Evolutionary conservation across 1,140 invertebrate species (phyloP).

Genomic region (Amphibalanus amphitrite): DNA sequence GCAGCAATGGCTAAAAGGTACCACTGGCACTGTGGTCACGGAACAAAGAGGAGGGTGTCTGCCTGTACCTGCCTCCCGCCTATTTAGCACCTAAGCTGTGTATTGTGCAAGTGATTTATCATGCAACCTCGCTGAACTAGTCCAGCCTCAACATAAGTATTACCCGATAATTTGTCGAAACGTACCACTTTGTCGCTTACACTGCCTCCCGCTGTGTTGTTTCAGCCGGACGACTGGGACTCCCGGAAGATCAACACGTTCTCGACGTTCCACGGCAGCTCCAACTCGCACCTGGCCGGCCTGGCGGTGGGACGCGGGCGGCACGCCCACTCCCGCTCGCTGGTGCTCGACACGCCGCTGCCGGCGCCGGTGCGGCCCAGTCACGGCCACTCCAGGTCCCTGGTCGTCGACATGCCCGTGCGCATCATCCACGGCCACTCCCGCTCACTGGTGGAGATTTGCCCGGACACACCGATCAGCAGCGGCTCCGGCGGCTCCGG

Average conservation of each 20-base stretch:
- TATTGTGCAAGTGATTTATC: too few species aligned
- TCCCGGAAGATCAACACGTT: slow-evolving; percentile 25
- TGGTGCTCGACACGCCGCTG: slow-evolving; percentile 11
- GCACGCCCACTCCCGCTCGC: slow-evolving; percentile 10
- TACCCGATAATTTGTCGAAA: too few species aligned
- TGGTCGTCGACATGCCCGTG: slow-evolving; percentile 9
- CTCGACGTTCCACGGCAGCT: slow-evolving; percentile 24
- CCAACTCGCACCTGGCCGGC: slow-evolving; percentile 2
- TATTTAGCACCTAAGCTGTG: too few species aligned
- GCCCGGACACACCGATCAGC: slow-evolving; percentile 9
- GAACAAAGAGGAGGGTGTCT: too few species aligned
- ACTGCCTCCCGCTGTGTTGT: too few species aligned
- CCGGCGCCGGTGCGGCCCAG: slow-evolving; percentile 5
- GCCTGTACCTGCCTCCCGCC: too few species aligned
- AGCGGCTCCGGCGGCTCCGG: slow-evolving; percentile 11
- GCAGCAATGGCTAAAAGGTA: too few species aligned
- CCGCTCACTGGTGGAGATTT: slow-evolving; percentile 11
- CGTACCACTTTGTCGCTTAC: too few species aligned
- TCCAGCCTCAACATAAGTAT: too few species aligned
- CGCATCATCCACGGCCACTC: slow-evolving; percentile 14
- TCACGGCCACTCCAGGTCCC: slow-evolving; percentile 11
- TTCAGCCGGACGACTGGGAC: slow-evolving; percentile 25
- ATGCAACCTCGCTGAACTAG: too few species aligned
- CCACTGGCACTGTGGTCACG: too few species aligned
- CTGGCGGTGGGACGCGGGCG: neutral